Evolutionary conservation across 2,888 invertebrate species (phyloP).

Genomic region (Halictus ligatus): DNA sequence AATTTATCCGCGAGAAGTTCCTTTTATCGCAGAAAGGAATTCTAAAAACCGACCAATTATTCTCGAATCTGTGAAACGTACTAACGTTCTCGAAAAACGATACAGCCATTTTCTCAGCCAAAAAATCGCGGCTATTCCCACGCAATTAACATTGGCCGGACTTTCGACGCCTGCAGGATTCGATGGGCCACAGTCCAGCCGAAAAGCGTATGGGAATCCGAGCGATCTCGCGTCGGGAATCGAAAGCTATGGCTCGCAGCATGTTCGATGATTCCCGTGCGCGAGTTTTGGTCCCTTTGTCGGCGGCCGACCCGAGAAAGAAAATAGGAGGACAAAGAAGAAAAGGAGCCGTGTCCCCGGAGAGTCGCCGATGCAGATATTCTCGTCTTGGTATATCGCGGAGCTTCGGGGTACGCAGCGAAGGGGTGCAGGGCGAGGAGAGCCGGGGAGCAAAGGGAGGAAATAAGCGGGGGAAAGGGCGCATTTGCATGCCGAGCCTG

Average conservation of each 20-base stretch:
- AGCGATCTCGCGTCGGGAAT: neutral
- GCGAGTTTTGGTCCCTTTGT: conserved; percentile 32
- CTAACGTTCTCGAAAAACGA: neutral
- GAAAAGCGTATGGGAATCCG: conserved; percentile 1
- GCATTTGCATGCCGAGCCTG: conserved; percentile 65
- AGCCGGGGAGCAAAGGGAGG: conserved; percentile 4
- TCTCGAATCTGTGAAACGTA: no score
- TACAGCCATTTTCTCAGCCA: neutral
- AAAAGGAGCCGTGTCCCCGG: conserved; percentile 21
- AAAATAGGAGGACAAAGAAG: conserved; percentile 30
- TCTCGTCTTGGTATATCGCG: conserved; percentile 66
- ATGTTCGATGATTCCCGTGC: conserved; percentile 15
- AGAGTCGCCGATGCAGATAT: conserved; percentile 48
- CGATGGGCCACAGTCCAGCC: neutral
- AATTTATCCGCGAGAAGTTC: no score
- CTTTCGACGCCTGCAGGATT: neutral
- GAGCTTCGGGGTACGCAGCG: conserved; percentile 19
- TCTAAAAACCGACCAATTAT: no score
- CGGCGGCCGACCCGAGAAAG: conserved; percentile 18
- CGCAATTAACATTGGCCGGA: neutral
- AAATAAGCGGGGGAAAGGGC: conserved; percentile 38
- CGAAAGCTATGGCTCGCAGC: neutral
- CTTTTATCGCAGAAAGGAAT: no score
- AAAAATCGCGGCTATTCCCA: neutral
- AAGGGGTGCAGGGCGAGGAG: conserved; percentile 44